Conservation (phyloP, 2,888 invertebrate genomes). For the Lithophane socia region DNA sequence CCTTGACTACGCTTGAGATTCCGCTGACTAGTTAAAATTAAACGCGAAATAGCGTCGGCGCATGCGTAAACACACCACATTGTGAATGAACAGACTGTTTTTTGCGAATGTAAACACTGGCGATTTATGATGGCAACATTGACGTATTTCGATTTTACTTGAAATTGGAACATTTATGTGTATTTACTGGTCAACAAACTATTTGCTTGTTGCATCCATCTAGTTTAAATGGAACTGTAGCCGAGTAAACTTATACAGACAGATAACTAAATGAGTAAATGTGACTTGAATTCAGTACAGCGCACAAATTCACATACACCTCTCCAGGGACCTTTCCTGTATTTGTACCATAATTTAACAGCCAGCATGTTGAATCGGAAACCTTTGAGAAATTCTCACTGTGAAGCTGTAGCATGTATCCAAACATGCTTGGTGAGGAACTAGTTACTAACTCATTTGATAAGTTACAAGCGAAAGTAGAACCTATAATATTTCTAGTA, state of each 20-base stretch:
- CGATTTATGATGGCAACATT: conserved; percentile 54
- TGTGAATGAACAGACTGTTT: conserved; percentile 63
- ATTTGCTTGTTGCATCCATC: conserved; percentile 24
- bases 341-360: conserved; percentile 1
- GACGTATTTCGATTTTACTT: conserved; percentile 49
- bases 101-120: conserved; percentile 56
- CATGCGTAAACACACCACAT: conserved; percentile 50
- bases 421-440: conserved; percentile 1
- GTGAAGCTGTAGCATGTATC: background rate
- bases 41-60: conserved; percentile 41
- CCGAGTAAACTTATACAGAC: background rate
- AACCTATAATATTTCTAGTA: background rate
- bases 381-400: conserved; percentile 7
- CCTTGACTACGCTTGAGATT: conserved; percentile 57
- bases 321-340: background rate
- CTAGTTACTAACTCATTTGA: background rate
- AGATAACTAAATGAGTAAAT: conserved; percentile 1
- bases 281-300: conserved; percentile 8
- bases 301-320: conserved; percentile 2
- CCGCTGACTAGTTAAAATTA: conserved; percentile 55
- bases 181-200: conserved; percentile 35
- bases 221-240: background rate
- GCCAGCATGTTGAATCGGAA: conserved; percentile 6
- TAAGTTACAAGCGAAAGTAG: background rate
- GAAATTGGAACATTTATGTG: conserved; percentile 23